Evolutionary conservation across 2,113 vertebrate species (phyloP).

Genomic region (Xiphorhynchus elegans): DNA sequence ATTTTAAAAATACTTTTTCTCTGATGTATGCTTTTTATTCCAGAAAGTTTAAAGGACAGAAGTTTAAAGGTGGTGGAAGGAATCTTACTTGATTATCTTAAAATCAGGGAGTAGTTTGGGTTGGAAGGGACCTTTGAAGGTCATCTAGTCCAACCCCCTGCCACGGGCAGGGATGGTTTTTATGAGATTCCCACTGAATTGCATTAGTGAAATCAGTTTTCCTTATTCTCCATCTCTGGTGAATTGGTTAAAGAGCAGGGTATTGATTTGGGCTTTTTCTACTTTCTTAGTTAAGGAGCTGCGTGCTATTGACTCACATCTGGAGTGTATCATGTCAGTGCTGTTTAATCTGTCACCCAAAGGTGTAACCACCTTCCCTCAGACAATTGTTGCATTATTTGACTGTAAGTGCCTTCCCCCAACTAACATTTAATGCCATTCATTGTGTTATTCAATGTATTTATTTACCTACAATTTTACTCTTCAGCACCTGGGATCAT

Average conservation of each 20-base stretch:
- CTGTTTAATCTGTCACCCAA: not conserved
- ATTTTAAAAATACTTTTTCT: not conserved
- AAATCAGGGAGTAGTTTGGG: not conserved
- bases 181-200: not conserved
- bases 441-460: not conserved
- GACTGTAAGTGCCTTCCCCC: not conserved
- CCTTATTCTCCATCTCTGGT: not conserved
- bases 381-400: not conserved
- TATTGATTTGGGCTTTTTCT: not conserved
- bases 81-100: not conserved
- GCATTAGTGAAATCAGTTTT: not conserved
- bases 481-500: not conserved
- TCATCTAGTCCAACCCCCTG: not conserved
- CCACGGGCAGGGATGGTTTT: not conserved
- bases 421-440: accelerated
- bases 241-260: not conserved
- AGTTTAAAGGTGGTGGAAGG: not conserved
- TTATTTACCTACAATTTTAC: not conserved
- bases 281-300: not conserved
- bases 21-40: not conserved
- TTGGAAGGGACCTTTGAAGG: not conserved
- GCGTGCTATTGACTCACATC: not conserved
- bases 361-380: not conserved
- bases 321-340: accelerated
- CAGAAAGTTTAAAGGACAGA: not conserved